phyloP scores from a whole-genome alignment of 2,888 invertebrate genomes.

The Brachypalpus laphriformis region DNA sequence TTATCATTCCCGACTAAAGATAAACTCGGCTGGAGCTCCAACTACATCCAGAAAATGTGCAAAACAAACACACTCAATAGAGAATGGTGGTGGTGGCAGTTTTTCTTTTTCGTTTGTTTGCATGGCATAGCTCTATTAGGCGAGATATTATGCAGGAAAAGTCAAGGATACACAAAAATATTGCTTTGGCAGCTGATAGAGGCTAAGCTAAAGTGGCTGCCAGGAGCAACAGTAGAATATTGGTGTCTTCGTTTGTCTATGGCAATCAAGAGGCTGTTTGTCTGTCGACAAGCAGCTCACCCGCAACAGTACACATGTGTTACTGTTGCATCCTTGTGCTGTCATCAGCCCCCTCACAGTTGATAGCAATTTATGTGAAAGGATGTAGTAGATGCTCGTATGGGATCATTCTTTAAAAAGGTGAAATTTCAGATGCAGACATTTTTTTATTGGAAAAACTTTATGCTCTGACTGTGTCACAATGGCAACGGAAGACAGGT shows the following conservation, averaged over 20 bases:
- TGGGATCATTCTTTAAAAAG: background rate
- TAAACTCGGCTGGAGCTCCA: background rate
- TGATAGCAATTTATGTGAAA: too few species aligned
- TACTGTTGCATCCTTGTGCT: background rate
- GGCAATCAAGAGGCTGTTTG: background rate
- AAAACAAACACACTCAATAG: slow-evolving; percentile 13
- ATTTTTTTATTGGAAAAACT: background rate
- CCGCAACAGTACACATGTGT: background rate
- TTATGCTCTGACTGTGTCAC: background rate
- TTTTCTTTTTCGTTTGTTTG: slow-evolving; percentile 8
- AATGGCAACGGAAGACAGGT: background rate
- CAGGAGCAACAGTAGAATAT: slow-evolving; percentile 7
- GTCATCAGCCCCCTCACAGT: background rate
- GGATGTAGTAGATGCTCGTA: background rate
- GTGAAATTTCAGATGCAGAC: background rate
- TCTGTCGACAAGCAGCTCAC: background rate
- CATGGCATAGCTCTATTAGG: slow-evolving; percentile 25
- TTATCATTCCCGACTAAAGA: slow-evolving; percentile 22
- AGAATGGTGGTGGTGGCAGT: background rate
- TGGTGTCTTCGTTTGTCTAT: background rate
- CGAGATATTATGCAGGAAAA: slow-evolving; percentile 38
- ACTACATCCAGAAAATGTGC: background rate
- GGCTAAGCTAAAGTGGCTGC: slow-evolving; percentile 20
- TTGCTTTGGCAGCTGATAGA: slow-evolving; percentile 32
- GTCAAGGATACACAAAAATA: slow-evolving; percentile 37